Evolutionary conservation across 2,888 invertebrate genomes (phyloP), one percentile per base, ranked within the genome.

Genomic region (Amphipyra tragopoginis): DNA sequence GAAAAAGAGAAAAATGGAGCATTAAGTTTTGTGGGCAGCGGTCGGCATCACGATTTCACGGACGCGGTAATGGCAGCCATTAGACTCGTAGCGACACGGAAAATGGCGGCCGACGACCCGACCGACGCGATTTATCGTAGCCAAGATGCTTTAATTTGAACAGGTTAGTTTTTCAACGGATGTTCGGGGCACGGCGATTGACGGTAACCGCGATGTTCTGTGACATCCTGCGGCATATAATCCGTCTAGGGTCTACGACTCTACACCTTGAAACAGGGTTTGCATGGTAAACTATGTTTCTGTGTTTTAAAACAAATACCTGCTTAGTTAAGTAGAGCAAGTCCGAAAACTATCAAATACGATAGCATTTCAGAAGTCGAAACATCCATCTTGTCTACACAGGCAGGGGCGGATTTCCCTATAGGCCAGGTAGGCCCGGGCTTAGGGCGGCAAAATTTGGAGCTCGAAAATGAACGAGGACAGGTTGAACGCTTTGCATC

Each of bases 31-130:
- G 89, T 90, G 88, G 89, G 86, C 86, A 87, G 84, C 86, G 86
- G 85, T 84, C 85, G 87, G 73, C 89, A 87, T 90, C 89, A 91
- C 89, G 90, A 92, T 89, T 92, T 92, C 89, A 92, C 89, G 90
- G 89, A 75, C 87, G 72, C 83, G 69, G 87, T 92, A 89, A 91
- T 91, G 83, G 87, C 81, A 48, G 85, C 88, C 86, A 91, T 91
- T 92, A 91, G 85, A 86, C 79, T 80, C 67, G 84, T 82, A 86
- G 85, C 87, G 88, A 88, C 90, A 88, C 85, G 88, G 87, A 86
- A 90, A 87, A 90, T 86, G 79, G 80, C 86, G 90, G 90, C 61
- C 90, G 85, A 86, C 88, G 90, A 90, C 90, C 90, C 80, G 78
- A 66, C 76, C 57, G 72, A 71, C 72, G 75, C 71, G 65, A 80